phyloP scores from a whole-genome alignment of 1,140 invertebrate genomes.

The Sycophila sp. region DNA sequence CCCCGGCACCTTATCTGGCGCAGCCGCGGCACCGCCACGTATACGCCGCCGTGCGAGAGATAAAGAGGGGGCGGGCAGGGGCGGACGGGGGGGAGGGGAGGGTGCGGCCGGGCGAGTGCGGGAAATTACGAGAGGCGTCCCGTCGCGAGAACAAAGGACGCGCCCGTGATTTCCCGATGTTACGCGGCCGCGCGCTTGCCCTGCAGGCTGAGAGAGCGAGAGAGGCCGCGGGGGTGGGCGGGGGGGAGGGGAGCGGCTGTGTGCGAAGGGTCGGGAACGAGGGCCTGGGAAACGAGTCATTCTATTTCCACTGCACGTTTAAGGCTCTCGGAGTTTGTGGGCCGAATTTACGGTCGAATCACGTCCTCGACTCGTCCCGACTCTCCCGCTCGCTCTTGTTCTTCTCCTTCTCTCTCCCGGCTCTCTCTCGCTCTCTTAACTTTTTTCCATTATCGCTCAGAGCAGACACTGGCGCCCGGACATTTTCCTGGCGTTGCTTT shows the following conservation, averaged over 20 bases:
- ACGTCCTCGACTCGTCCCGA: slow-evolving; percentile 30
- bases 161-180: slow-evolving; percentile 33
- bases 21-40: background rate
- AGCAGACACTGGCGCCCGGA: slow-evolving; percentile 6
- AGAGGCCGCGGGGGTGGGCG: background rate
- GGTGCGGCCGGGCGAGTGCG: background rate
- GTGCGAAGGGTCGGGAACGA: background rate
- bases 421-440: slow-evolving; percentile 17
- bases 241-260: background rate
- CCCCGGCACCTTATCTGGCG: slow-evolving; percentile 20
- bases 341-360: slow-evolving; percentile 37
- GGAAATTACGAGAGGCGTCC: slow-evolving; percentile 31
- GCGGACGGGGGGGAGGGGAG: too few relatives aligned
- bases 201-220: too few relatives aligned
- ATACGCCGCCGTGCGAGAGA: background rate
- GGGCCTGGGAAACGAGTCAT: slow-evolving; percentile 27
- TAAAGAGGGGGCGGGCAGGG: too few relatives aligned
- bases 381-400: background rate
- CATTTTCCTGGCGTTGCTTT: too few relatives aligned
- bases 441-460: slow-evolving; percentile 36
- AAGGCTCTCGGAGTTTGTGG: slow-evolving; percentile 33
- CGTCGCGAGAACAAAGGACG: slow-evolving; percentile 32
- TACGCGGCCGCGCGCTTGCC: background rate
- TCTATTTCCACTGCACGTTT: slow-evolving; percentile 41
- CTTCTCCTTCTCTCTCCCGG: background rate